Evolutionary conservation across 2,113 vertebrate species (phyloP).

Genomic region (Loxodonta africana): DNA sequence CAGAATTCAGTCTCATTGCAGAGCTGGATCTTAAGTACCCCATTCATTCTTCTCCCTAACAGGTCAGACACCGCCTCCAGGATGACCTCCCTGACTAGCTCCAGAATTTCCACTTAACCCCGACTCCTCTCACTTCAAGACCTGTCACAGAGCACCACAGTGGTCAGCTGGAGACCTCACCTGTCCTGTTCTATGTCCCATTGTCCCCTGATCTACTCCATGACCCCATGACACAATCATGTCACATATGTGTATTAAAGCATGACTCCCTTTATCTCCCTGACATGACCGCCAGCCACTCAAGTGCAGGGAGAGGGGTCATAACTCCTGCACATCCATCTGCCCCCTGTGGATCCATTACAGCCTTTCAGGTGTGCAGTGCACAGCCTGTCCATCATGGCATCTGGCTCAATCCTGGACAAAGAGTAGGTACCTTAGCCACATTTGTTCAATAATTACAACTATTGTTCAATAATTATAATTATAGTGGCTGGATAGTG

Average conservation of each 20-base stretch:
- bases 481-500: fast-evolving
- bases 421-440: not conserved
- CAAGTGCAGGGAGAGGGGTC: not conserved
- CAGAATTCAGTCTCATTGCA: not conserved
- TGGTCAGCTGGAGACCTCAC: not conserved
- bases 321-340: fast-evolving
- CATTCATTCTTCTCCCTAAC: not conserved
- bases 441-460: not conserved
- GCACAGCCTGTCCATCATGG: not conserved
- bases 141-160: not conserved
- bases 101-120: not conserved
- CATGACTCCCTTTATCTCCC: not conserved
- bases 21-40: not conserved
- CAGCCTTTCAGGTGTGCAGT: not conserved
- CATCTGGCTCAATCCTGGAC: not conserved
- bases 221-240: not conserved
- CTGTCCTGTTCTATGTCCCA: not conserved
- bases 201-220: not conserved
- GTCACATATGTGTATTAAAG: not conserved
- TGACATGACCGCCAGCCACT: not conserved
- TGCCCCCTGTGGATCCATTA: not conserved
- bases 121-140: not conserved
- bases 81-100: not conserved
- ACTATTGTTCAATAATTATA: not conserved
- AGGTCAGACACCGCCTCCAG: not conserved